Conservation (phyloP, 2,888 invertebrate genomes). For the Tetrapedia diversipes region DNA sequence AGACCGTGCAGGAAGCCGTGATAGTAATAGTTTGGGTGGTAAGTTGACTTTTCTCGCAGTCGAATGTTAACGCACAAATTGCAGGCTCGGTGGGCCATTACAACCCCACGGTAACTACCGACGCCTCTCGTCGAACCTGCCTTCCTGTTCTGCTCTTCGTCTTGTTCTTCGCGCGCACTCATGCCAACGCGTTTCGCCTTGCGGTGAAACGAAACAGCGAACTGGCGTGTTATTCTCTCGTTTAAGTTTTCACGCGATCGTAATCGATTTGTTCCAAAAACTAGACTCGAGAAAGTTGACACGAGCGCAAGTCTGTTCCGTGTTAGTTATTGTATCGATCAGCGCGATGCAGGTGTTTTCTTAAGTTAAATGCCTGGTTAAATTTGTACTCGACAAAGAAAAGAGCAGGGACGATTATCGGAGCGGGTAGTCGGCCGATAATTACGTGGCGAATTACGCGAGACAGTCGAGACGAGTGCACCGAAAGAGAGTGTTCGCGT, state of each 20-base stretch:
- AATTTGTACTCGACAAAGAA: neutral
- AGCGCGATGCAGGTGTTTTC: neutral
- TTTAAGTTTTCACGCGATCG: constrained; percentile 57
- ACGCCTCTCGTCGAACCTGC: constrained; percentile 38
- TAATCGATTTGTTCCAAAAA: constrained; percentile 35
- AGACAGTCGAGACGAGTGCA: constrained; percentile 20
- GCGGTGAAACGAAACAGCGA: constrained; percentile 33
- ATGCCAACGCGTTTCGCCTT: constrained; percentile 23
- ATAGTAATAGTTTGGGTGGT: constrained; percentile 38
- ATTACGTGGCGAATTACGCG: constrained; percentile 40
- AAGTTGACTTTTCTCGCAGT: constrained; percentile 46
- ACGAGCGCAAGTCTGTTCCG: too few species aligned
- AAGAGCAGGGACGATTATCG: neutral
- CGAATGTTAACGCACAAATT: constrained; percentile 67
- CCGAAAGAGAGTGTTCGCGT: constrained; percentile 24
- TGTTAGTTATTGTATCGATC: constrained; percentile 41
- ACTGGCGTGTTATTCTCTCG: constrained; percentile 50
- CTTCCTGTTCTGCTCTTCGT: constrained; percentile 9
- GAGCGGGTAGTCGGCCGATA: constrained; percentile 18
- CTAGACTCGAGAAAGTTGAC: neutral
- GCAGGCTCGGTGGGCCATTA: constrained; percentile 60
- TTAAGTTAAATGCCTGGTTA: neutral
- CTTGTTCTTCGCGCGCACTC: neutral
- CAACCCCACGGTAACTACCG: constrained; percentile 60
- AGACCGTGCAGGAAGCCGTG: neutral